Evolutionary conservation across 2,888 invertebrate species (phyloP).

Genomic region (Belgica antarctica): DNA sequence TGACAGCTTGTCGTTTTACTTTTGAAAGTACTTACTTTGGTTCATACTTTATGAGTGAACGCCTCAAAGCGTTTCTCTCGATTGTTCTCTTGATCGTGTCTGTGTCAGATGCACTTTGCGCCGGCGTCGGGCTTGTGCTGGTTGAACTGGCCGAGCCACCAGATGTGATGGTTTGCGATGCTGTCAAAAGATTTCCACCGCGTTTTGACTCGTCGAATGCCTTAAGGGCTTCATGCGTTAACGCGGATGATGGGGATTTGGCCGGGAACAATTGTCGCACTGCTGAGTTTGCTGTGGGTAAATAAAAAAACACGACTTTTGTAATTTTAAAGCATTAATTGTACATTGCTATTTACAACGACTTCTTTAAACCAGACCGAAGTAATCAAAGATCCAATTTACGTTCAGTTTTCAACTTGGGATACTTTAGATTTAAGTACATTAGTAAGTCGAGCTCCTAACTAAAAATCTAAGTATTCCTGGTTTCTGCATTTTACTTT

Average conservation of each 20-base stretch:
- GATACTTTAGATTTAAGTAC: no score
- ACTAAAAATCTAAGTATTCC: no score
- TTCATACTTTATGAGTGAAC: slow-evolving; percentile 73
- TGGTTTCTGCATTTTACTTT: no score
- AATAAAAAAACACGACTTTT: not conserved
- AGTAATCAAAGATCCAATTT: no score
- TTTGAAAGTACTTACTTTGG: slow-evolving; percentile 50
- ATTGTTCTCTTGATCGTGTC: slow-evolving; percentile 73
- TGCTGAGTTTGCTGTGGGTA: slow-evolving; percentile 70
- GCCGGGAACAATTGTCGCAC: slow-evolving; percentile 80
- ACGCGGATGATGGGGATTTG: slow-evolving; percentile 64
- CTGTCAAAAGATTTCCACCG: slow-evolving; percentile 50
- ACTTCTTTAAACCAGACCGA: no score
- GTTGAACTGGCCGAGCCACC: slow-evolving; percentile 47
- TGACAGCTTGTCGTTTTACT: not conserved
- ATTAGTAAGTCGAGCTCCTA: no score
- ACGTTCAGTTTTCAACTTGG: no score
- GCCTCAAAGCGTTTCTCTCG: slow-evolving; percentile 76
- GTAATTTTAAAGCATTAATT: no score
- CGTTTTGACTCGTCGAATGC: slow-evolving; percentile 66
- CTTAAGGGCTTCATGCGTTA: slow-evolving; percentile 74
- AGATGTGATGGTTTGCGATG: slow-evolving; percentile 38
- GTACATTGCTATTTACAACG: no score
- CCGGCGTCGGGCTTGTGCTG: slow-evolving; percentile 53
- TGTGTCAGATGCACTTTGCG: slow-evolving; percentile 56